These are phyloP conservation scores for Chymomyza procnemis DNA, from an alignment of 2,888 invertebrate genomes.

Conservation along the genomic window DNA sequence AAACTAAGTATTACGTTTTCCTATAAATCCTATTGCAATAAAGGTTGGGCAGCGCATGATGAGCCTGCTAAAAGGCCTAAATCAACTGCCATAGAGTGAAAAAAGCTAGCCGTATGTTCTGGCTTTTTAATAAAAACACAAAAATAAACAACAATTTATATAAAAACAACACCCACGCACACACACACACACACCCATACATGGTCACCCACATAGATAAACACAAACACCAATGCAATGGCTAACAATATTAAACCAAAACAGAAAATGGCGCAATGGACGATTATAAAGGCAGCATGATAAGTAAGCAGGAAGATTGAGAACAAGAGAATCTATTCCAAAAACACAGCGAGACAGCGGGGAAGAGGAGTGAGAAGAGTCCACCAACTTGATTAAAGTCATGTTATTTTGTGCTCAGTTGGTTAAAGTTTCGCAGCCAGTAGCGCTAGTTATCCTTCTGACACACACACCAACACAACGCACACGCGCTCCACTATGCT, in stretches of 20 bases:
- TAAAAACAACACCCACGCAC: neutral
- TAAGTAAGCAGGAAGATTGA: neutral
- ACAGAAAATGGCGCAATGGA: neutral
- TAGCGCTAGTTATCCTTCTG: neutral
- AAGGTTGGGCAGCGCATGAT: neutral
- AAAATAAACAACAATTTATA: neutral
- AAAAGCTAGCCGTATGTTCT: neutral
- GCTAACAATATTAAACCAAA: neutral
- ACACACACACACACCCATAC: neutral
- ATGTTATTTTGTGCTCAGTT: constrained; percentile 20
- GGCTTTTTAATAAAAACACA: constrained; percentile 3
- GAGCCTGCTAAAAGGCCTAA: constrained; percentile 21
- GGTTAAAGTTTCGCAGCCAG: constrained; percentile 8
- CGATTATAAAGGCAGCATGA: constrained; percentile 24
- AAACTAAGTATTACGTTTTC: no score
- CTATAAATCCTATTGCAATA: no score
- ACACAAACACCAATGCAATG: neutral
- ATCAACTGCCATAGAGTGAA: constrained; percentile 18
- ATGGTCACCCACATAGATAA: neutral
- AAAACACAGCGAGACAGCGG: no score
- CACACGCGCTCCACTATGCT: no score
- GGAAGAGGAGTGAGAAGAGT: neutral
- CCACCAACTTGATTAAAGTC: constrained; percentile 27
- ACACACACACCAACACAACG: no score
- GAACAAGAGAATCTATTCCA: neutral